Evolutionary conservation across 2,797 vertebrate species (phyloP), one percentile per base, ranked within the genome.

Genomic region (Lacerta bilineata): DNA sequence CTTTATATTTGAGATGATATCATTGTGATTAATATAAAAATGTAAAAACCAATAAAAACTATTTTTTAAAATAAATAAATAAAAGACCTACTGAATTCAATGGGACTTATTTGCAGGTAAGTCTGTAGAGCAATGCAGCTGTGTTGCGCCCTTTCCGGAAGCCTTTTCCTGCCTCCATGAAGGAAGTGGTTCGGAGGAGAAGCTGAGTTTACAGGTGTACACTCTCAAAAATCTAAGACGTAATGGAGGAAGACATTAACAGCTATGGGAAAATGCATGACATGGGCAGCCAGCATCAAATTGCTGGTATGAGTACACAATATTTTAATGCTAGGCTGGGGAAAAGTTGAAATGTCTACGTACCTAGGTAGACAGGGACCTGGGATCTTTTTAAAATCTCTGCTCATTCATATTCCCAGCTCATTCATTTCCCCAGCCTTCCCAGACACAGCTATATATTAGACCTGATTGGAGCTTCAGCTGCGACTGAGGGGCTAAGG

Each of bases 401-500:
- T 77, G 25, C 15, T 83, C 20, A 64, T 80, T 59, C 55, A 84
- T 39, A 23, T 59, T 50, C 50, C 50, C 50, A 50, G 50, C 50
- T 50, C 18, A 77, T 17, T 17, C 20, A 5, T 55, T 13, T 43
- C 17, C 33, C 39, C 6, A 29, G 55, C 11, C 39, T 72, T 79
- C 80, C n/a, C 20, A 61, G 33, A 46, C 36, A 61, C 43, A 89
- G 77, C 90, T 64, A 86, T 92, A 91, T 91, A 88, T 91, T 93
- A 89, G 87, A 80, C 88, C 74, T 93, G 83, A 85, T 94, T 80
- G 94, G 87, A 90, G 71, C 61, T 79, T 93, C 80, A 59, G 46
- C 82, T 69, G 86, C 83, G 91, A 23, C 17, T 92, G 91, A 89
- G 81, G 93, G 93, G 93, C 93, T 94, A 91, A 66, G 95, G 93